Percentiles rank a stretch among this genome's conserved stretches.
Evolutionary conservation across 2,888 invertebrate species (phyloP).

Genomic region (Incurvaria masculella): DNA sequence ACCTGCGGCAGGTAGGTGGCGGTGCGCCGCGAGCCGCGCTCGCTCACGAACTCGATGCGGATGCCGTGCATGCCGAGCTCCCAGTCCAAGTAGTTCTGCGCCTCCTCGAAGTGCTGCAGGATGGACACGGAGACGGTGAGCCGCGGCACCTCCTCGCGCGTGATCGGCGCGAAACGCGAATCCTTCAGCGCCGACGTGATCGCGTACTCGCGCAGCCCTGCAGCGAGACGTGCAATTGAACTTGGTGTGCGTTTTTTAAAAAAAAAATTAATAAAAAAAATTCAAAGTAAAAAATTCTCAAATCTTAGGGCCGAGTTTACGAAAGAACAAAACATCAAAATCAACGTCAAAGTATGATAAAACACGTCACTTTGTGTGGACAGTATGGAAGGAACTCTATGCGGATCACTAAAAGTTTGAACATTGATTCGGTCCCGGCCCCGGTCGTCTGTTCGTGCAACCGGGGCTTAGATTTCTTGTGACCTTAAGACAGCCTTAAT

Average conservation of each 20-base stretch:
- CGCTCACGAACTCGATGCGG: constrained; percentile 94
- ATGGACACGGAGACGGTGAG: constrained; percentile 96
- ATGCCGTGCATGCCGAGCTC: constrained; percentile 96
- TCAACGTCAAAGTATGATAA: too few species aligned
- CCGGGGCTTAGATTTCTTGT: too few species aligned
- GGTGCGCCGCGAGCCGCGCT: constrained; percentile 89
- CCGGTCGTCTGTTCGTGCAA: too few species aligned
- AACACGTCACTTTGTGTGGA: too few species aligned
- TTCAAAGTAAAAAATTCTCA: too few species aligned
- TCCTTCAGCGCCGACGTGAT: constrained; percentile 98
- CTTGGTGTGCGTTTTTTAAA: neutral
- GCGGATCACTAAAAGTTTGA: too few species aligned
- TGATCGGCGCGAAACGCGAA: constrained; percentile 94
- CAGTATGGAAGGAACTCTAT: too few species aligned
- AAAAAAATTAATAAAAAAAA: neutral
- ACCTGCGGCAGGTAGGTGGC: constrained; percentile 99
- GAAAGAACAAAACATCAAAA: too few species aligned
- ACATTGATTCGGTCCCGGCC: too few species aligned
- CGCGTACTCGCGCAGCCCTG: constrained; percentile 93
- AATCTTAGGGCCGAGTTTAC: too few species aligned
- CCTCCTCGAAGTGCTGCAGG: constrained; percentile 94
- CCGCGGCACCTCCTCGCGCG: constrained; percentile 88
- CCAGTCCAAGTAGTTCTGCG: constrained; percentile 95
- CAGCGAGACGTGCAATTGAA: constrained; percentile 23
- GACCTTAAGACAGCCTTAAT: too few species aligned